Evolutionary conservation across 92 coral and sea anemone species (phyloP).

Genomic region (Meandrina meandrites): DNA sequence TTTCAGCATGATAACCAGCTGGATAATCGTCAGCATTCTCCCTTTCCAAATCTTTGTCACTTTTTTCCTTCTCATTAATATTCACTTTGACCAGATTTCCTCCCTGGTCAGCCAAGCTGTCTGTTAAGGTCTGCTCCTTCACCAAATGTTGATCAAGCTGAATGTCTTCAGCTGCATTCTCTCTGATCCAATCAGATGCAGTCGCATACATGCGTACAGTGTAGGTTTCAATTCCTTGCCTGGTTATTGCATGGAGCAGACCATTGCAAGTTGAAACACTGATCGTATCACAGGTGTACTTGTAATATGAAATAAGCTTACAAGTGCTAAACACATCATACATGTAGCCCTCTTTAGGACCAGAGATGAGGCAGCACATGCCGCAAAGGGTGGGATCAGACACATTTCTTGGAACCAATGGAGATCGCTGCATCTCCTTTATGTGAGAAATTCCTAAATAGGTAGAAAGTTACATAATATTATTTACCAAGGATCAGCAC

Average conservation of each 20-base stretch:
- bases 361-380: constrained; percentile 87
- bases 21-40: not conserved
- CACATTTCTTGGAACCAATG: constrained; percentile 42
- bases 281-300: constrained; percentile 79
- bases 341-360: constrained; percentile 88
- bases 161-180: constrained; percentile 24
- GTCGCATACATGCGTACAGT: constrained; percentile 89
- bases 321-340: constrained; percentile 76
- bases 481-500: too few species aligned
- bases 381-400: constrained; percentile 79
- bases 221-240: constrained; percentile 86
- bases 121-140: not conserved
- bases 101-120: not conserved
- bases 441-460: constrained; percentile 55
- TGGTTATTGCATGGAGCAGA: constrained; percentile 88
- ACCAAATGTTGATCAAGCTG: constrained; percentile 1
- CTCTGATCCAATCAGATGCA: constrained; percentile 73
- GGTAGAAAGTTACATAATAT: not conserved
- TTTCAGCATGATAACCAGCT: not conserved
- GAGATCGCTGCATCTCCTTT: constrained; percentile 49
- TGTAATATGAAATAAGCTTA: constrained; percentile 73
- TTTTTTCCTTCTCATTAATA: not conserved
- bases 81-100: not conserved
- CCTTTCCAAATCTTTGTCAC: constrained; percentile 1
- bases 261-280: constrained; percentile 70